Percentiles rank a stretch among this genome's conserved stretches.
Evolutionary conservation across 2,113 vertebrate genomes (phyloP).

Genomic region (Xyliphius kryptos): DNA sequence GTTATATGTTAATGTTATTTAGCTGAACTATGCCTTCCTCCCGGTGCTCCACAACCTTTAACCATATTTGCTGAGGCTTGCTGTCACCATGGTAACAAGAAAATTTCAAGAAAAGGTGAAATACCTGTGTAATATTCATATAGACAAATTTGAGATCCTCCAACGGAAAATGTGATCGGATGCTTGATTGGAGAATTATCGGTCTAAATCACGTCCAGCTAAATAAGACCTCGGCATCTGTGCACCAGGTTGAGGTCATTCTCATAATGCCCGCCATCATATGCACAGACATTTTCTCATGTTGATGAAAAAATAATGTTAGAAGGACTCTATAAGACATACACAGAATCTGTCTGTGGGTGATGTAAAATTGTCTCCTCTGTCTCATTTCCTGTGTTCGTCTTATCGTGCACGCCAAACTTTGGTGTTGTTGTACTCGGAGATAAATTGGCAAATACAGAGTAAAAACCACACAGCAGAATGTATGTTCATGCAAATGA

Average conservation of each 20-base stretch:
- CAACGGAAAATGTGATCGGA: conserved; percentile 29
- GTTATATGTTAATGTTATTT: neutral
- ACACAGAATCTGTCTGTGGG: too few relatives aligned
- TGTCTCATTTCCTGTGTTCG: too few relatives aligned
- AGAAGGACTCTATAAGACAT: too few relatives aligned
- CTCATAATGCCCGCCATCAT: conserved; percentile 1
- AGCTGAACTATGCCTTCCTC: neutral
- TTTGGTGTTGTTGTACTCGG: too few relatives aligned
- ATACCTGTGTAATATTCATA: conserved; percentile 29
- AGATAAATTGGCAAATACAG: too few relatives aligned
- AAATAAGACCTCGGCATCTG: conserved; percentile 17
- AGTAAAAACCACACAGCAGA: too few relatives aligned
- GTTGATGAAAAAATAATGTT: too few relatives aligned
- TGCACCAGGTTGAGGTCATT: conserved; percentile 16
- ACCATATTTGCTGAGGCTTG: conserved; percentile 11
- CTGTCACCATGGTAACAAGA: conserved; percentile 32
- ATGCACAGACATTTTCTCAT: conserved; percentile 10
- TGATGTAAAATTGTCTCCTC: too few relatives aligned
- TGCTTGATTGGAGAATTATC: conserved; percentile 42
- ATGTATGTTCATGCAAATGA: too few relatives aligned
- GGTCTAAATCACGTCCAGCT: conserved; percentile 23
- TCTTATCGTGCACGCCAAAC: too few relatives aligned
- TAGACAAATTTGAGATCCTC: conserved; percentile 11
- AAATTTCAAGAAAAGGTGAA: conserved; percentile 5
- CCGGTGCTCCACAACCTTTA: conserved; percentile 2